Base-by-base conservation (phyloP, 2,888 invertebrate genomes). In the Zaprionus bogoriensis region DNA sequence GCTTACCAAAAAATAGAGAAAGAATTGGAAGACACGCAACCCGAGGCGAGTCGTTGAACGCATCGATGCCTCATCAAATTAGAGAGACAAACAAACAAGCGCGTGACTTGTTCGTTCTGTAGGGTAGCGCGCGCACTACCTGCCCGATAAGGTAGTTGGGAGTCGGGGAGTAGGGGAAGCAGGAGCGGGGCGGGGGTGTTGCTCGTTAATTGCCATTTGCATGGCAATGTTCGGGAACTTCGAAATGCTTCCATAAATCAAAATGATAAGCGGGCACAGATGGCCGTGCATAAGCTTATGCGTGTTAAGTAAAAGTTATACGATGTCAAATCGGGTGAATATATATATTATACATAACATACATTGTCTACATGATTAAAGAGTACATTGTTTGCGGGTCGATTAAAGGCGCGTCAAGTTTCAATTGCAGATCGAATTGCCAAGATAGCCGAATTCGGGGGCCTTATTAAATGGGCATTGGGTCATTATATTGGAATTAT, bases 21-120 rank as follows among this genome's bases (percentile, higher is more conserved):
- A 78, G 77, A 75, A 17, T 36, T 82, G 78, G 68, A 60, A 55
- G 53, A 67, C 82, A 82, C 82, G 82, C 83, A 71, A 83, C 14
- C 6, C 32, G 14, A 32, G n/a, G 30, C 30, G 32, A 23, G 45
- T 25, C 41, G 48, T 30, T 70, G 47, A 69, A 77, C 78, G 83
- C 83, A 63, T 82, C 83, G 75, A 77, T 83, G 83, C 75, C 60
- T 54, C 62, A 60, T 51, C 53, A 79, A 82, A 81, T 79, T 81
- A 61, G 57, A 55, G 61, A 59, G 10, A 17, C 9, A 27, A n/a
- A 51, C 67, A 27, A 41, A 67, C 68, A 79, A 62, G 60, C 73
- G 61, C 70, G 67, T 75, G 66, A 74, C 51, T 65, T 74, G 64
- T 51, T 68, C 12, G 48, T 51, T 20, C 1, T 30, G 1, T 22